Base-by-base conservation (phyloP, 1,140 invertebrate genomes). In the Sarcophaga bullata region DNA sequence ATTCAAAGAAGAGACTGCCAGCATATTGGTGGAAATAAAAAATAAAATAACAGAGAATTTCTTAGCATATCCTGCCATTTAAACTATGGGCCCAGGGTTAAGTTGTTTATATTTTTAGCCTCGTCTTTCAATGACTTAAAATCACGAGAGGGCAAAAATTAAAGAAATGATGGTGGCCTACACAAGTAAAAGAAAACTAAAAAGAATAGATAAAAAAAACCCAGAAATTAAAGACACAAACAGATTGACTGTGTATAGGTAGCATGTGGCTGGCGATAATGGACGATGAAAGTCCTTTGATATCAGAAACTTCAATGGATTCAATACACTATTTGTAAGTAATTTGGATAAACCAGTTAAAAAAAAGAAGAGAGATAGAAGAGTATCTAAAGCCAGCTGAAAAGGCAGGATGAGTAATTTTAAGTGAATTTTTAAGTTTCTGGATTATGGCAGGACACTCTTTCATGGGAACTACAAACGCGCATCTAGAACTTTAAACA, bases 271-370 rank as follows among this genome's bases (percentile, higher is more conserved):
- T 8, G 62, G n/a, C 62, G 62, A 68, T 68, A 68, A 68, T 68
- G 62, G 19, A 68, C n/a, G 62, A 68, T 68, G 17, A 68, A 68
- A 37, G 4, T 17, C 62, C 62, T 68, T 68, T 68, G 62, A 68
- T 68, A 68, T 68, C 62, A 68, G 62, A 68, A 68, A 68, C 62
- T 68, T 68, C 62, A 25, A 68, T 68, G 19, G 62, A 68, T 68
- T 68, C 62, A 19, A 19, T 19, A n/a, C n/a, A 68, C 62, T 68
- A 68, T 68, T n/a, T 68, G 62, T 37, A 68, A 68, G 62, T 68
- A 68, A 68, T 68, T n/a, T 68, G 62, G 62, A 68, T 68, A 68
- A 68, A 68, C 62, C 62, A 19, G 62, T 68, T 68, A 19, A 68
- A 68, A 37, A 4, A 37, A 37, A 37, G 25, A 4, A 37, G 4